Base-by-base conservation (phyloP, 2,888 invertebrate genomes). In the Yponomeuta malinellus region DNA sequence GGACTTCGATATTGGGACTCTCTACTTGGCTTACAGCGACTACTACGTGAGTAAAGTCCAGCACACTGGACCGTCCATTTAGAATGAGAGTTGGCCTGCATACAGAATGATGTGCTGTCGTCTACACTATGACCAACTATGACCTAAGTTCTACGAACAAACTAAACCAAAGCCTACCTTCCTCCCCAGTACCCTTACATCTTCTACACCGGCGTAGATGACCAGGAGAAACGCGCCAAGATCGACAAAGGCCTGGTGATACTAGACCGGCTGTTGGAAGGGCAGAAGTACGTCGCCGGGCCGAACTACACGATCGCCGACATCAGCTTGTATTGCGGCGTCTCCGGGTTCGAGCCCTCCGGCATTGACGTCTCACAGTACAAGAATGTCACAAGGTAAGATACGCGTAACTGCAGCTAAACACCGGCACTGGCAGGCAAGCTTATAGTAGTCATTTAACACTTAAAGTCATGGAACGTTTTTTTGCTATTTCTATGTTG, bases 1-100 rank as follows among this genome's bases (percentile, higher is more conserved):
- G 72, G 96, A 95, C 84, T 97, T 97, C 80, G 97, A 97, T 77
- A 86, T 95, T 79, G 95, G 95, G 1, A 95, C 94, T 0, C 85
- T 97, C 12, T 96, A 94, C 81, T 89, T 93, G 23, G 92, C 94
- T 78, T 94, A 95, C 75, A 90, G 87, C 0, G 94, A 94, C 72
- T 95, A 94, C 81, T 95, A 94, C 77, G 95, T 96, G 86, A 91
- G 95, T 93, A 72, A 66, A 37, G 33, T 33, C 33, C 33, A 33
- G 33, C 15, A 29, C 10, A n/a, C 37, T 66, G 66, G 37, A 33
- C 33, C 33, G 33, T 4, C 33, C 33, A 33, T 33, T 33, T 33
- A 2, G 33, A 33, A 33, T 33, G 5, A 33, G 33, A 33, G 33
- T 33, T 5, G 33, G 33, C 33, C 33, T 33, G 5, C 33, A 1